These are phyloP conservation scores for Dunckerocampus dactyliophorus DNA, from an alignment of 2,113 vertebrate genomes.

Conservation along the genomic window DNA sequence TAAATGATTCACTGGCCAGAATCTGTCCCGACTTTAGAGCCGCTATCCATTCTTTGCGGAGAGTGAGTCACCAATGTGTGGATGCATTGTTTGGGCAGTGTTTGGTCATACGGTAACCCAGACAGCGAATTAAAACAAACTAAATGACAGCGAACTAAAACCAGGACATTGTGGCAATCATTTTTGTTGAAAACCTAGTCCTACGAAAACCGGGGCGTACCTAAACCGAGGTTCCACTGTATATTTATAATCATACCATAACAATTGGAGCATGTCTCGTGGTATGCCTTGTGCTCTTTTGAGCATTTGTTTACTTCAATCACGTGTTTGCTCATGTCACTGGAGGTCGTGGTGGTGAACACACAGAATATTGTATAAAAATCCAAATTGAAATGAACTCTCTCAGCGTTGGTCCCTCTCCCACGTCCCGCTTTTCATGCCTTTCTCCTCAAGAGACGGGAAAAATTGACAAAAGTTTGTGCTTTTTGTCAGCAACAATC, in stretches of 20 bases:
- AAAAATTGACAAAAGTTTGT: slow-evolving; percentile 2
- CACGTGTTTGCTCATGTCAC: not conserved
- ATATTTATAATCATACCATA: not conserved
- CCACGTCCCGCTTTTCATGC: slow-evolving; percentile 13
- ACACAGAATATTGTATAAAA: not conserved
- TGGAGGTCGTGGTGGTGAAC: not conserved
- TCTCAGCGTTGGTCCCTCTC: not conserved
- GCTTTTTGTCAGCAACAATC: slow-evolving; percentile 17
- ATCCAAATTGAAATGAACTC: not conserved
- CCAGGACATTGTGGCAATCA: no score
- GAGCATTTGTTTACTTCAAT: not conserved
- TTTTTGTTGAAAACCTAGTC: no score
- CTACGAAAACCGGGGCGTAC: no score
- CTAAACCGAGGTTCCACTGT: no score
- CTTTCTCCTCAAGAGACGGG: slow-evolving; percentile 1
- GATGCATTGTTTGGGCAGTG: no score
- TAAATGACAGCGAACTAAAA: no score
- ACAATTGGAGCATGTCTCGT: not conserved
- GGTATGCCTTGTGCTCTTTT: not conserved
- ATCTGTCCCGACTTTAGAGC: no score
- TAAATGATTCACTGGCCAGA: no score
- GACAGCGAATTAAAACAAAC: no score
- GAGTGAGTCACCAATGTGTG: no score
- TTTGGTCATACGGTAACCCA: no score
- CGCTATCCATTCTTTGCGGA: no score